Evolutionary conservation across 2,888 invertebrate species (phyloP).

Genomic region (Drosophila paramelanica): DNA sequence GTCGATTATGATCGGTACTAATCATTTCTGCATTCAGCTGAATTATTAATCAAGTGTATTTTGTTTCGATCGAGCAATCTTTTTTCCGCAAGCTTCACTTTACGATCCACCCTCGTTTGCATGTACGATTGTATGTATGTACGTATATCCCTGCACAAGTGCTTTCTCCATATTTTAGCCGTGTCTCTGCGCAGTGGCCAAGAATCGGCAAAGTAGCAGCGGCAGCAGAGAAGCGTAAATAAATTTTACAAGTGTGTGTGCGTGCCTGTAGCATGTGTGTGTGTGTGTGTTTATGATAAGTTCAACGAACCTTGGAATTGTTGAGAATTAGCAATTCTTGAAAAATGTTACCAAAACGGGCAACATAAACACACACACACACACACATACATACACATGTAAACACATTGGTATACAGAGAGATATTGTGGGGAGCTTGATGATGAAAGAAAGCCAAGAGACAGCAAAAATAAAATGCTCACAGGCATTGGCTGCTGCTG

Average conservation of each 20-base stretch:
- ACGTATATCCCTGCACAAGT: constrained; percentile 67
- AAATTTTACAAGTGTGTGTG: constrained; percentile 53
- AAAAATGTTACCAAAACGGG: constrained; percentile 81
- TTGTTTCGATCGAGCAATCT: not conserved
- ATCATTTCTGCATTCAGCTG: not conserved
- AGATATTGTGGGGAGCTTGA: constrained; percentile 50
- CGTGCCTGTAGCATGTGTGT: constrained; percentile 29
- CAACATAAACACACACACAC: constrained; percentile 66
- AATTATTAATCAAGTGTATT: not conserved
- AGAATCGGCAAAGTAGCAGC: constrained; percentile 70
- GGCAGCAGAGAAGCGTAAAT: constrained; percentile 66
- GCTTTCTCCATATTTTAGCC: constrained; percentile 78
- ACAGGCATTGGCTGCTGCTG: constrained; percentile 61
- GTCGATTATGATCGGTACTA: no score
- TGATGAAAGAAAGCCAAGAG: constrained; percentile 70
- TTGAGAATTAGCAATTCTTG: constrained; percentile 83
- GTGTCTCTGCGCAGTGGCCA: constrained; percentile 50
- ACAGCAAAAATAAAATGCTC: constrained; percentile 63
- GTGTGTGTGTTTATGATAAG: constrained; percentile 65
- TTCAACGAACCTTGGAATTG: constrained; percentile 80
- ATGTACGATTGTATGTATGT: constrained; percentile 34
- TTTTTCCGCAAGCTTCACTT: constrained; percentile 20
- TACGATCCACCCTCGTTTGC: constrained; percentile 53
- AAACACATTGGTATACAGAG: constrained; percentile 33
- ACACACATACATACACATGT: constrained; percentile 16